phyloP scores from a whole-genome alignment of 2,113 vertebrate species.

The Lophius piscatorius region DNA sequence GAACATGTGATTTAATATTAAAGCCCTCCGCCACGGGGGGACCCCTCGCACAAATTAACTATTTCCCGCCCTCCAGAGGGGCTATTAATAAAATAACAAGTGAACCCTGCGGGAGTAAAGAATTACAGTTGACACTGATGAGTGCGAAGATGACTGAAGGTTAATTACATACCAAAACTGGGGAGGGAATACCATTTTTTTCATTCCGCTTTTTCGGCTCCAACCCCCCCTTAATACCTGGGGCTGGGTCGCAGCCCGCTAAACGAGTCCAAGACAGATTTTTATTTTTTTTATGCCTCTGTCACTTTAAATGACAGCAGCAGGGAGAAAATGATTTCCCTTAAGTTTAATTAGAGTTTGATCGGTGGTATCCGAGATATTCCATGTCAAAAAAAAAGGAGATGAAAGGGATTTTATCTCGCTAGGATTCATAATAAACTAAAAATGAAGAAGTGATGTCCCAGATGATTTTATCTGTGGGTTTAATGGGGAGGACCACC shows the following conservation, averaged over 20 bases:
- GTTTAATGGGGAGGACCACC: too few relatives aligned
- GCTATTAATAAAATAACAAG: constrained; percentile 34
- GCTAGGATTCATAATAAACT: neutral
- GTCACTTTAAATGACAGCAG: too few relatives aligned
- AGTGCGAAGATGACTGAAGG: constrained; percentile 44
- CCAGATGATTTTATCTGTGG: too few relatives aligned
- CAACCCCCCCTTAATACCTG: too few relatives aligned
- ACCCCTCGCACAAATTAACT: constrained; percentile 10
- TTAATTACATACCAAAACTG: constrained; percentile 46
- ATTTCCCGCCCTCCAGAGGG: constrained; percentile 25
- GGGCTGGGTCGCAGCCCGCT: neutral
- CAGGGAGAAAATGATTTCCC: neutral
- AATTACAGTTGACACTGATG: constrained; percentile 36
- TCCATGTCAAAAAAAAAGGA: neutral
- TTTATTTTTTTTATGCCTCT: too few relatives aligned
- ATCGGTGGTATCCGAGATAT: neutral
- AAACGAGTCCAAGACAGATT: neutral
- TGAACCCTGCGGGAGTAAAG: constrained; percentile 17
- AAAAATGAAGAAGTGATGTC: neutral
- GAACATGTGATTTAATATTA: constrained; percentile 50
- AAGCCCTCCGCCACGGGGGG: constrained; percentile 19
- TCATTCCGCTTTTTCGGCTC: constrained; percentile 15
- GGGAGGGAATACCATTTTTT: neutral
- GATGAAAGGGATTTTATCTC: neutral
- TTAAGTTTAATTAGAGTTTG: neutral